Percentiles rank a stretch among this genome's conserved stretches.
These are phyloP conservation scores for Tipula lateralis DNA, from an alignment of 2,888 invertebrate genomes.

Conservation along the genomic window DNA sequence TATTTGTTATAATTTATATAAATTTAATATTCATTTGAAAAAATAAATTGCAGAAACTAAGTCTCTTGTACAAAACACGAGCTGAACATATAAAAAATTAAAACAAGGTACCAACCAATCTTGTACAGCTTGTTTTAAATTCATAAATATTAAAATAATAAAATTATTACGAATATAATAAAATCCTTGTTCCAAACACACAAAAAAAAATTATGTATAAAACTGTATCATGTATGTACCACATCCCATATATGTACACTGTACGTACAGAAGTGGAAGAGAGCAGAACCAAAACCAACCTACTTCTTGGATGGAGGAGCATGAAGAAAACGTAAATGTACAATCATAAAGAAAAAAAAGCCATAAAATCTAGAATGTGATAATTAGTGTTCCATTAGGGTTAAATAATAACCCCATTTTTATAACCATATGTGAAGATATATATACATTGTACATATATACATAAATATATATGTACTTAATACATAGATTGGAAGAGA, in stretches of 20 bases:
- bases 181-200: background rate
- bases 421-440: constrained; percentile 2
- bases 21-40: background rate
- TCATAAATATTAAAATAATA: constrained; percentile 19
- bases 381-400: constrained; percentile 36
- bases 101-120: background rate
- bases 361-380: constrained; percentile 36
- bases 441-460: background rate
- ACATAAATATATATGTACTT: background rate
- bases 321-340: constrained; percentile 3
- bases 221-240: background rate
- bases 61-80: background rate
- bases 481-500: constrained; percentile 24
- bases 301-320: background rate
- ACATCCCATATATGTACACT: background rate
- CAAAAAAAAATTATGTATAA: background rate
- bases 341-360: constrained; percentile 29
- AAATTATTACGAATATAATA: background rate
- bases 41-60: background rate
- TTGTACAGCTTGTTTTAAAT: constrained; percentile 19
- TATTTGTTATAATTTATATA: background rate
- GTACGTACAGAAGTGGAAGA: background rate
- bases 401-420: constrained; percentile 34
- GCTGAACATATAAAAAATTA: background rate
- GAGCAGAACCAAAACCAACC: background rate